phyloP scores from a whole-genome alignment of 2,797 vertebrate species.

The Antrozous pallidus region DNA sequence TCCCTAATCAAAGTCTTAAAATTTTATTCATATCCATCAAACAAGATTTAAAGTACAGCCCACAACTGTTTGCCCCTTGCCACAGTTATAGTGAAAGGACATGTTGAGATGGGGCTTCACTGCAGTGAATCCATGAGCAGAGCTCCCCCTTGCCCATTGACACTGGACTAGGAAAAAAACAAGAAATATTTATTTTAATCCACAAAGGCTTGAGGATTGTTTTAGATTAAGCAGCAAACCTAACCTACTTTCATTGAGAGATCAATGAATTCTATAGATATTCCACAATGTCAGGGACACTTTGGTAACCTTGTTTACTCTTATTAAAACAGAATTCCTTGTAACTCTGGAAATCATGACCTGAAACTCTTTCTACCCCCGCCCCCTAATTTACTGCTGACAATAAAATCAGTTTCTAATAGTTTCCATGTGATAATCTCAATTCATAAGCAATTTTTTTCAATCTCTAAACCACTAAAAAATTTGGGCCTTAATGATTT shows the following conservation, averaged over 20 bases:
- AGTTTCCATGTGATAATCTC: background rate
- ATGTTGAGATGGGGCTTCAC: background rate
- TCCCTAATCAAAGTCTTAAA: background rate
- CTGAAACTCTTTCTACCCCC: background rate
- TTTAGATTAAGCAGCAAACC: background rate
- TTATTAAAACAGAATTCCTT: background rate
- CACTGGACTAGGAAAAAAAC: background rate
- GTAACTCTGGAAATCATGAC: background rate
- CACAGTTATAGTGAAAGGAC: background rate
- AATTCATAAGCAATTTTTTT: background rate
- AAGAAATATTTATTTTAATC: background rate
- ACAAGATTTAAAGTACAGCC: background rate
- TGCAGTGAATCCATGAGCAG: background rate
- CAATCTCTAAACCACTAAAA: constrained; percentile 1
- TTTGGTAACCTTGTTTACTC: background rate
- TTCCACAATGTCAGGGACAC: background rate
- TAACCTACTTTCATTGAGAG: background rate
- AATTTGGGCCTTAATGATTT: background rate
- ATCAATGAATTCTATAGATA: background rate
- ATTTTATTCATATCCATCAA: background rate
- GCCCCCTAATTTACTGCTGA: background rate
- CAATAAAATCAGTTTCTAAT: background rate
- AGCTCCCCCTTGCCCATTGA: background rate
- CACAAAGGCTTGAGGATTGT: background rate
- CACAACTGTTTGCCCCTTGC: background rate